Conservation (phyloP, 2,797 vertebrate species). For the Gymnodraco acuticeps region DNA sequence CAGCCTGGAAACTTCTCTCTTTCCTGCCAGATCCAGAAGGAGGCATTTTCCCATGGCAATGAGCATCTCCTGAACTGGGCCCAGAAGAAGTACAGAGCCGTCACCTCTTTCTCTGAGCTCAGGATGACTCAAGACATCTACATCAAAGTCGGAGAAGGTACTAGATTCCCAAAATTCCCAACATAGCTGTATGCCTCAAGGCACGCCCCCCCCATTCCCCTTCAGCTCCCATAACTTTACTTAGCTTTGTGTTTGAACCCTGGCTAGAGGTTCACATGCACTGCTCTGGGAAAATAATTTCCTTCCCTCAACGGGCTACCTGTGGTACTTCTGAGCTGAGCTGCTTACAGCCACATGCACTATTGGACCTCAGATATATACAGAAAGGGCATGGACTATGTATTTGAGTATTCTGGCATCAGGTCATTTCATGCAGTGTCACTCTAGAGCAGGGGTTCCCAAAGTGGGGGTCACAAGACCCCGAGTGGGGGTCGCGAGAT, state of each 20-base stretch:
- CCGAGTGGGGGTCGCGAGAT: too few relatives aligned
- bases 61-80: conserved; percentile 94
- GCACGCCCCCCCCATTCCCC: conserved; percentile 39
- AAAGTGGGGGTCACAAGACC: too few relatives aligned
- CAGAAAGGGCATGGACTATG: background rate
- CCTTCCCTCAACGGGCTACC: conserved; percentile 29
- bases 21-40: conserved; percentile 82
- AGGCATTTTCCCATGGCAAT: conserved; percentile 89
- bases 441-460: too few relatives aligned
- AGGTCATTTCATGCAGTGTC: background rate
- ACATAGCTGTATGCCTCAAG: conserved; percentile 54
- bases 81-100: conserved; percentile 89
- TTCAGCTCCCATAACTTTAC: conserved; percentile 54
- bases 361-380: background rate
- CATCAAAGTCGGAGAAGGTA: conserved; percentile 99
- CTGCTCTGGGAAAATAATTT: conserved; percentile 31
- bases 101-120: conserved; percentile 98
- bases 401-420: background rate
- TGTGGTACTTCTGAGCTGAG: conserved; percentile 24
- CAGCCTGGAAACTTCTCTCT: conserved; percentile 89
- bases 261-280: conserved; percentile 44
- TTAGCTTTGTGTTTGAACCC: conserved; percentile 56
- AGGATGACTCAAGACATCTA: conserved; percentile 93
- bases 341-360: conserved; percentile 16
- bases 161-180: conserved; percentile 57